These are phyloP conservation scores for Sesia apiformis DNA, from an alignment of 2,888 invertebrate genomes.

Conservation along the genomic window DNA sequence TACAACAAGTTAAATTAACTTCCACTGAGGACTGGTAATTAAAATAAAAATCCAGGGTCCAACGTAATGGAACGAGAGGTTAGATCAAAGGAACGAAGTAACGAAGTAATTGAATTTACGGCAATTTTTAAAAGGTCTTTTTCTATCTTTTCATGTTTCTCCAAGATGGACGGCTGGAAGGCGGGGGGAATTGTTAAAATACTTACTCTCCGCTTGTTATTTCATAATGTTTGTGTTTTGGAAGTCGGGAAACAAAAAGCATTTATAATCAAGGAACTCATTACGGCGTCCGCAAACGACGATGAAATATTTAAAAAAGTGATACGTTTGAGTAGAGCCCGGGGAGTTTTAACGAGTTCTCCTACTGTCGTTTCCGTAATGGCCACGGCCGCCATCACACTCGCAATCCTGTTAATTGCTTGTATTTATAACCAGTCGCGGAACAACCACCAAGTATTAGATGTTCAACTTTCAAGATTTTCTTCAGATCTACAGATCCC, in stretches of 20 bases:
- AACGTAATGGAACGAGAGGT: conserved; percentile 9
- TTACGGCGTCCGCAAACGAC: background rate
- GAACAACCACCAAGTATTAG: too few species aligned
- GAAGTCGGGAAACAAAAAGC: background rate
- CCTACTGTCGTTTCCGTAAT: background rate
- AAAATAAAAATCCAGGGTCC: conserved; percentile 4
- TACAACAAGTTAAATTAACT: background rate
- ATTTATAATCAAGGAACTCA: background rate
- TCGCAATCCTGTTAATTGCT: background rate
- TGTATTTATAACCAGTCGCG: background rate
- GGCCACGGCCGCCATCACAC: background rate
- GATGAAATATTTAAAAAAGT: background rate
- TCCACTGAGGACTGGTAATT: conserved; percentile 1
- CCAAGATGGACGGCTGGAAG: background rate
- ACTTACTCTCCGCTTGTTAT: background rate
- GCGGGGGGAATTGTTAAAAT: background rate
- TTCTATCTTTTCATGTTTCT: background rate
- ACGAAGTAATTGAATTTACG: conserved; percentile 12
- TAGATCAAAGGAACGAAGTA: conserved; percentile 12
- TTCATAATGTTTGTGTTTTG: background rate
- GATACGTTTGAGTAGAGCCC: background rate
- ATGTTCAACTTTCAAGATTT: too few species aligned
- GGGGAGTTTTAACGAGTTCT: background rate
- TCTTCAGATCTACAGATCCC: too few species aligned
- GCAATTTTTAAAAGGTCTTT: background rate